A percentile compares a stretch with the other conserved stretches of the same genome.
Evolutionary conservation across 2,113 vertebrate genomes (phyloP).

Genomic region (Spea bombifrons): DNA sequence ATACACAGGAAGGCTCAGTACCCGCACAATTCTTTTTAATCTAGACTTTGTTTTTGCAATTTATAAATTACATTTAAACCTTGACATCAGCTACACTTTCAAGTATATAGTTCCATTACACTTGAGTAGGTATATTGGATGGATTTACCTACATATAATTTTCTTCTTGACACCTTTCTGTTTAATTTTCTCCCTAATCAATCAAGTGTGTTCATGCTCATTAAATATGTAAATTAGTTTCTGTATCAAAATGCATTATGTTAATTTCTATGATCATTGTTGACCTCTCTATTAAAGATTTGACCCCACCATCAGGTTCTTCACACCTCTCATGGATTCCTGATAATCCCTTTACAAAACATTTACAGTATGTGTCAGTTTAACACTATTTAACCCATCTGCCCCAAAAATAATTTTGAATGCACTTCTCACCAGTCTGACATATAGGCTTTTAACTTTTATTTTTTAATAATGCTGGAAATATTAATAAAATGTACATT

Average conservation of each 20-base stretch:
- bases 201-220: constrained; percentile 2
- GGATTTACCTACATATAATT: constrained; percentile 13
- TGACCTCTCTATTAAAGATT: not conserved
- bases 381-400: too few species aligned
- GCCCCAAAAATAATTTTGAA: too few species aligned
- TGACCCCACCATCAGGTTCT: not conserved
- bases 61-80: not conserved
- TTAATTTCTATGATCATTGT: not conserved
- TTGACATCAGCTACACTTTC: not conserved
- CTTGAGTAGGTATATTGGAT: not conserved
- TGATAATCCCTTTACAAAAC: too few species aligned
- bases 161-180: constrained; percentile 19
- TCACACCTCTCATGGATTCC: too few species aligned
- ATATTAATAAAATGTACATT: too few species aligned
- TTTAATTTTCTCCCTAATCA: constrained; percentile 20
- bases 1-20: too few species aligned
- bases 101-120: not conserved
- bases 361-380: too few species aligned
- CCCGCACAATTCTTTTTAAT: too few species aligned
- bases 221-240: constrained; percentile 27
- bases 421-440: too few species aligned
- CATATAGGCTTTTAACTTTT: too few species aligned
- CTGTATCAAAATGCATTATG: not conserved
- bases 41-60: too few species aligned
- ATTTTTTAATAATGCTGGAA: too few species aligned